phyloP scores from a whole-genome alignment of 2,797 vertebrate species.

The Eulemur mongoz region DNA sequence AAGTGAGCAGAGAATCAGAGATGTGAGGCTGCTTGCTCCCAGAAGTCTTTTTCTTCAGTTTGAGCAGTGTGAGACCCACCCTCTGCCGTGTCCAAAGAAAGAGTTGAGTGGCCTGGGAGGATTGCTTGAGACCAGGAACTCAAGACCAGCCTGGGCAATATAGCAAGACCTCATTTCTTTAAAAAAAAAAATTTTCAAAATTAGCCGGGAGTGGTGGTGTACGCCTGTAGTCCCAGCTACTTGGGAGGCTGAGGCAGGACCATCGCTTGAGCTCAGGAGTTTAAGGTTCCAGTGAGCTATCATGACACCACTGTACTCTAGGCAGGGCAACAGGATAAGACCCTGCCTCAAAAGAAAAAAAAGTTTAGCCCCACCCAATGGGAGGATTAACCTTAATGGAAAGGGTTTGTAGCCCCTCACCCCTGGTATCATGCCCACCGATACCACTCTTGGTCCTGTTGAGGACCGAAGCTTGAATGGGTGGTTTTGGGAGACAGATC shows the following conservation, averaged over 20 bases:
- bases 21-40: background rate
- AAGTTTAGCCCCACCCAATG: background rate
- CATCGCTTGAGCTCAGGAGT: background rate
- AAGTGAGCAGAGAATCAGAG: conserved; percentile 79
- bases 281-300: background rate
- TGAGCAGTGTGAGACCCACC: background rate
- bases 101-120: background rate
- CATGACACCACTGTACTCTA: background rate
- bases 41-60: background rate
- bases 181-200: background rate
- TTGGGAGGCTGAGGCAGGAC: background rate
- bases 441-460: background rate
- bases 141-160: background rate
- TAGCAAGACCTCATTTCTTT: background rate
- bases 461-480: background rate
- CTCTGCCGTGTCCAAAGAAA: background rate
- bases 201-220: background rate
- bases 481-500: background rate
- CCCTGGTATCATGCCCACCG: background rate
- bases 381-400: background rate
- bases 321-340: background rate
- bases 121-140: background rate
- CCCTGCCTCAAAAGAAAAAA: background rate
- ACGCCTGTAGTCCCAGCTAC: background rate
- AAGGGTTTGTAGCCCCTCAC: background rate